Evolutionary conservation across 2,888 invertebrate genomes (phyloP), one percentile per base, ranked within the genome.

Genomic region (Choreutis nemorana): DNA sequence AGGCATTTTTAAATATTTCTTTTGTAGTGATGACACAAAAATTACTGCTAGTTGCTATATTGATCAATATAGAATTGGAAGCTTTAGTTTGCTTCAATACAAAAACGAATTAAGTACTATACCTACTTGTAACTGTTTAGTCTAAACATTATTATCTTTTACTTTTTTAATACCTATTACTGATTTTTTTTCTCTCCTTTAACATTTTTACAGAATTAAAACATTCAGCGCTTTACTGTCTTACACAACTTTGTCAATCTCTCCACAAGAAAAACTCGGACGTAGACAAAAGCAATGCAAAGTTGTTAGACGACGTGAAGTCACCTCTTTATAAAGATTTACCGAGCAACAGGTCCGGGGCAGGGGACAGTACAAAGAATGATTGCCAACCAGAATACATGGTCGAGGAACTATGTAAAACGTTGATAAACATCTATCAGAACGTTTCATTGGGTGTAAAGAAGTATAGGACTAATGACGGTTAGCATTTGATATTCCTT

Each of bases 311-410:
- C 26, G 48, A 49, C 30, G 7, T 72, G n/a, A 61, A 55, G 30
- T 65, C 64, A 1, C 52, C 55, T 1, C 44, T 40, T 28, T 39
- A 37, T 13, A 30, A 29, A 2, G 37, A 40, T 1, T 29, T 18
- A 9, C n/a, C 26, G 3, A 40, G 23, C 10, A 49, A 45, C 2
- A 41, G 37, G 2, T 32, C 37, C 10, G 47, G 51, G 2, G 48
- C 44, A 0, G 65, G 59, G 0, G 62, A 62, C 23, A 45, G 36
- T 8, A 44, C 35, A 1, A 42, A 41, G 6, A 44, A 42, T 1
- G 61, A 68, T 24, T 78, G 77, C 23, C 65, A 51, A 10, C 75
- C 77, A 0, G 73, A 72, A 30, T 73, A 58, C 28, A 46, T 72
- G 39, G 48, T 57, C 0, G 75, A 78, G 30, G 63, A 71, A 24